Percentiles rank a stretch among this genome's conserved stretches.
phyloP scores from a whole-genome alignment of 2,888 invertebrate genomes.

The Tanypteryx hageni region DNA sequence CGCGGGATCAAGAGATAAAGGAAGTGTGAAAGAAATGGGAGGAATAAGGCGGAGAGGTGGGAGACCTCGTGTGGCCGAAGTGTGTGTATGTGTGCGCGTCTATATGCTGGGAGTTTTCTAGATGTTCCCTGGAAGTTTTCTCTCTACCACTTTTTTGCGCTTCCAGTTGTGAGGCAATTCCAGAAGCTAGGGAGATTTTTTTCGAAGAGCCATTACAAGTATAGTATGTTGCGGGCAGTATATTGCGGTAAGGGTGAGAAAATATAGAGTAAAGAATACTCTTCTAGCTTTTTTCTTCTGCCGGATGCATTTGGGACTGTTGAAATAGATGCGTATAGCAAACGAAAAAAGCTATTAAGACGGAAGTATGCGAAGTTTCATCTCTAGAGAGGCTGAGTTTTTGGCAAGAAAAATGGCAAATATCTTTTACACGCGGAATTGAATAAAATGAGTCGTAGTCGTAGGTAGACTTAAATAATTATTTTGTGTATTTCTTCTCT shows the following conservation, averaged over 20 bases:
- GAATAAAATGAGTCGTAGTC: too few species aligned
- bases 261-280: not conserved
- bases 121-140: not conserved
- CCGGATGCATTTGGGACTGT: not conserved
- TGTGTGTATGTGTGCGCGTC: not conserved
- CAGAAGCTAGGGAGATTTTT: not conserved
- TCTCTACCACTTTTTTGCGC: not conserved
- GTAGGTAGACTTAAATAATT: too few species aligned
- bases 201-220: not conserved
- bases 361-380: too few species aligned
- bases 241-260: not conserved
- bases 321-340: too few species aligned
- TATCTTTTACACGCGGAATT: too few species aligned
- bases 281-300: not conserved
- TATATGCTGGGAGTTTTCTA: slow-evolving; percentile 13
- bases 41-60: not conserved
- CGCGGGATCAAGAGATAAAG: slow-evolving; percentile 32
- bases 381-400: too few species aligned
- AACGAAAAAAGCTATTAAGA: too few species aligned
- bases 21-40: slow-evolving; percentile 22
- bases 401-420: too few species aligned
- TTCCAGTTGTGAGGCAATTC: slow-evolving; percentile 1
- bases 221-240: not conserved
- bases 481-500: too few species aligned
- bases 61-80: not conserved